Evolutionary conservation across 1,140 invertebrate species (phyloP).

Genomic region (Scaptodrosophila lebanonensis): DNA sequence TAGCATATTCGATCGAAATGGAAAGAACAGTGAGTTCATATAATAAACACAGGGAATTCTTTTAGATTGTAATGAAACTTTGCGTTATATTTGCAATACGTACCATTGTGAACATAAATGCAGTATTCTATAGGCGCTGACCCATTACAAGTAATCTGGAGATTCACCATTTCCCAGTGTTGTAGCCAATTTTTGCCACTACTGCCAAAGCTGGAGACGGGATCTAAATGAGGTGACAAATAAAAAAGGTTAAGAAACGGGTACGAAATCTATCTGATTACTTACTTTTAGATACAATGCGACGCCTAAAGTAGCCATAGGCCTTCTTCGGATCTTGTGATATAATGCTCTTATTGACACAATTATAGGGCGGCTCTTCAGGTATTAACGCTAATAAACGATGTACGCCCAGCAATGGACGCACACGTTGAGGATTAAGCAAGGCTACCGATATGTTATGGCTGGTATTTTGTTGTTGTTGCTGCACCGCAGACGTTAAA

Average conservation of each 20-base stretch:
- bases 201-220: constrained; percentile 82
- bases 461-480: constrained; percentile 34
- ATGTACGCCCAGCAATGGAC: constrained; percentile 31
- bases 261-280: not conserved
- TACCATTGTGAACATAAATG: constrained; percentile 78
- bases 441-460: constrained; percentile 39
- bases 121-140: constrained; percentile 84
- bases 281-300: constrained; percentile 81
- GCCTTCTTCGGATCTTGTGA: constrained; percentile 82
- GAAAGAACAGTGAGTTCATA: too few relatives aligned
- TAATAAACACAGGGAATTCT: too few relatives aligned
- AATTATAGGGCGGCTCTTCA: constrained; percentile 79
- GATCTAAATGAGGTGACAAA: constrained; percentile 79
- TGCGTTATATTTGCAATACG: constrained; percentile 14
- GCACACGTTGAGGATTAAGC: constrained; percentile 29
- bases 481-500: constrained; percentile 53
- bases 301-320: constrained; percentile 85
- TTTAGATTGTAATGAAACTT: too few relatives aligned
- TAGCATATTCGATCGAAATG: too few relatives aligned
- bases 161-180: constrained; percentile 85
- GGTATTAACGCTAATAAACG: constrained; percentile 22
- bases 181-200: constrained; percentile 88
- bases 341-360: constrained; percentile 80
- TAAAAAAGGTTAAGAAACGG: not conserved
- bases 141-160: constrained; percentile 85